Conservation (phyloP, 92 coral and sea anemone genomes). For the Anthopleura xanthogrammica region DNA sequence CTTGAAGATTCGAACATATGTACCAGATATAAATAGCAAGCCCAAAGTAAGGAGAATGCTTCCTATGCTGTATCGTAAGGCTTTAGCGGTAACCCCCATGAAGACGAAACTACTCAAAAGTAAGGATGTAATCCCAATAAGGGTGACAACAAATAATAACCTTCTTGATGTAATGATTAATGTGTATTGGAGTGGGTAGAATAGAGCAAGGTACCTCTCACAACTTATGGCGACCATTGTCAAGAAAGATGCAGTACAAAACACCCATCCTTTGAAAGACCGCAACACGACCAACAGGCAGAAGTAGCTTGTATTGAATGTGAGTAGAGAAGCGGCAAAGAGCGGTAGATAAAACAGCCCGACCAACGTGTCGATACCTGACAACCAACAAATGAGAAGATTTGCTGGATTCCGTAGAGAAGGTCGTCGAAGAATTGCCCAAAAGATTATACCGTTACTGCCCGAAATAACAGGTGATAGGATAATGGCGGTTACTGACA, state of each 20-base stretch:
- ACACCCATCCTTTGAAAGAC: slow-evolving; percentile 10
- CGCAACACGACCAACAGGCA: slow-evolving; percentile 15
- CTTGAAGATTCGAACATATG: slow-evolving; percentile 16
- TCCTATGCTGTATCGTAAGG: neutral
- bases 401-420: slow-evolving; percentile 39
- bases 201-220: slow-evolving; percentile 36
- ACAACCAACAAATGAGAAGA: slow-evolving; percentile 38
- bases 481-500: neutral
- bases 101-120: neutral
- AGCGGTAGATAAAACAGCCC: slow-evolving; percentile 34
- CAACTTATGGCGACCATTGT: slow-evolving; percentile 35
- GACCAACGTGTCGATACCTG: slow-evolving; percentile 27
- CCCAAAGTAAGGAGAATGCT: neutral
- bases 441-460: slow-evolving; percentile 26
- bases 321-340: slow-evolving; percentile 1
- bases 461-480: neutral
- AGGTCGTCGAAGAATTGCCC: slow-evolving; percentile 22
- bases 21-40: neutral
- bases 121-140: neutral
- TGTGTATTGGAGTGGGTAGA: slow-evolving; percentile 23
- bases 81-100: neutral
- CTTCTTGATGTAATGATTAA: slow-evolving; percentile 23
- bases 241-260: slow-evolving; percentile 32
- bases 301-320: neutral
- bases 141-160: slow-evolving; percentile 12